A percentile compares a stretch with the other conserved stretches of the same genome.
Conservation (phyloP, 2,113 vertebrate species). For the Sebastes fasciatus region DNA sequence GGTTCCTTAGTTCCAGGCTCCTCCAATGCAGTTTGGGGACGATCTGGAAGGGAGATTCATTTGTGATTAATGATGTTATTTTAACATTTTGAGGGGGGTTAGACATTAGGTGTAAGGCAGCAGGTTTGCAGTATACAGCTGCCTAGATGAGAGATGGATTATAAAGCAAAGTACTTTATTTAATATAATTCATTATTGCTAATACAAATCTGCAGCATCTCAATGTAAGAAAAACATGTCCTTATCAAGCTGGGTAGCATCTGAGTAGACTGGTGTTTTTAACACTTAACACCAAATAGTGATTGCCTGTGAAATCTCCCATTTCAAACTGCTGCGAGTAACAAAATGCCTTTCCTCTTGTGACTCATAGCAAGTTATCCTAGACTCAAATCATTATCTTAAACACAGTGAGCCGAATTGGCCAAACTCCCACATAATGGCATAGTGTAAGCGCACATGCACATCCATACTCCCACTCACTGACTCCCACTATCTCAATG, state of each 20-base stretch:
- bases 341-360: constrained; percentile 66
- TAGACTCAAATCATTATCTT: constrained; percentile 74
- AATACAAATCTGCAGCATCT: neutral
- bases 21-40: constrained; percentile 45
- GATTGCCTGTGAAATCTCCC: constrained; percentile 31
- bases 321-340: constrained; percentile 60
- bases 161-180: constrained; percentile 3
- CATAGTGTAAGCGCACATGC: constrained; percentile 73
- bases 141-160: constrained; percentile 1
- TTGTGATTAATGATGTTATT: neutral
- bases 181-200: neutral
- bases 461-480: constrained; percentile 76
- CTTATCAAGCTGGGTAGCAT: constrained; percentile 1
- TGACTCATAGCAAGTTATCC: constrained; percentile 75
- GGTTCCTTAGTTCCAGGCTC: constrained; percentile 31
- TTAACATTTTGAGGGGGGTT: neutral
- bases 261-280: neutral
- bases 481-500: constrained; percentile 63
- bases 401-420: constrained; percentile 67
- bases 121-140: neutral
- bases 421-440: constrained; percentile 78
- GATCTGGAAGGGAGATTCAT: constrained; percentile 34
- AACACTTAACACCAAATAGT: constrained; percentile 12
- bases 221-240: neutral
- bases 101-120: neutral